Evolutionary conservation across 2,113 vertebrate genomes (phyloP), one percentile per base, ranked within the genome.

Genomic region (Ardeotis arabs): DNA sequence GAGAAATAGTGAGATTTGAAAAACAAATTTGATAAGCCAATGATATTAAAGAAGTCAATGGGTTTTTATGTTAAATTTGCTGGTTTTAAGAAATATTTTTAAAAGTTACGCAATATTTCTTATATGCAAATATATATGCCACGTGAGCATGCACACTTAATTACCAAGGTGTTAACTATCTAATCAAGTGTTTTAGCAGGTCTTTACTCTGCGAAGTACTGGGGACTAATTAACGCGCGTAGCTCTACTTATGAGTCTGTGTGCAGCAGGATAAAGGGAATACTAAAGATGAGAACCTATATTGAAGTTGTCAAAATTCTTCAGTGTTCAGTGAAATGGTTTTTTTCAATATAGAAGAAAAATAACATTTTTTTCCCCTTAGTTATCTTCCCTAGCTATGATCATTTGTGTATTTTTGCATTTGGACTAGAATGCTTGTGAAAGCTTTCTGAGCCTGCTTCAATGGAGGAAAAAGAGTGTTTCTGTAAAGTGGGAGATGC

Each of bases 291-390:
- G 74, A 62, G 59, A 28, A 10, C 12, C 12, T 28, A 0, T 12
- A 31, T 1, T 20, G 11, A 35, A 82, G 19, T 3, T 8, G 9
- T 19, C 18, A 82, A 78, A 75, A 39, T 39, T 39, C 45, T 56
- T 50, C 35, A 8, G 17, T 82, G 91, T 91, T 69, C 55, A 62
- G 6, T 10, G 3, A 75, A 55, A n/a, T n/a, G n/a, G n/a, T 7
- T 0, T 14, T 45, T 25, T 10, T 21, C 6, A 4, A 4, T 3
- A 7, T 41, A 18, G 5, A 47, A 79, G 45, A n/a, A 55, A 50
- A 69, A 45, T 16, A 53, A 14, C 8, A 7, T 35, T 69, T 74
- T 49, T 24, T 52, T 52, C 50, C 14, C 10, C 27, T 18, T n/a
- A 9, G 14, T 37, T 80, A 20, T 28, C 41, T 50, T 60, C 53